Base-by-base conservation (phyloP, 2,888 invertebrate genomes). In the Heliconius sara region DNA sequence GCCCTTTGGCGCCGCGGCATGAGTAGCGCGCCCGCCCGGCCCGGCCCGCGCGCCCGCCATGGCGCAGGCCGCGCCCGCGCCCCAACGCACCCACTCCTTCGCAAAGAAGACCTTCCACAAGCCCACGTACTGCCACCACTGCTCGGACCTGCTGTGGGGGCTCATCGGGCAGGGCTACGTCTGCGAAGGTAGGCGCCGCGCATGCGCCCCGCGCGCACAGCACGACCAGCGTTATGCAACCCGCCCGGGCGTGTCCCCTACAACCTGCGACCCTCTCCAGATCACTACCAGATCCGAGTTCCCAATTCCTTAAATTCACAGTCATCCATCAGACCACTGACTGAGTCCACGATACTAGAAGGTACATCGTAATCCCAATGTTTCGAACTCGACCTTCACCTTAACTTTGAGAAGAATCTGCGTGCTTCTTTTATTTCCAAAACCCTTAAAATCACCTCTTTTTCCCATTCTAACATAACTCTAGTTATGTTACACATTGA, bases 71-170 rank as follows among this genome's bases (percentile, higher is more conserved):
- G 94, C 94, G 95, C 96, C 95, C 95, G 96, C 95, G 96, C 96
- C 95, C 92, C 96, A 96, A 94, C 95, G 95, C 95, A 95, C 96
- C 93, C 99, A 99, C 97, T 98, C 98, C 97, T 99, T 99, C 97
- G 97, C 97, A 96, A 99, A 99, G 97, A 99, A 99, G 96, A 99
- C 99, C 96, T 99, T 99, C 97, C 99, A 99, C 96, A 99, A 99
- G 97, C 99, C 99, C 95, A 99, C 99, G 91, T 99, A 99, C 96
- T 99, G 99, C 96, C 99, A 99, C 96, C 99, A 99, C 96, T 99
- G 99, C 97, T 99, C 99, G 95, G 99, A 99, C 96, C 98, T 99
- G 97, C 97, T 99, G 92, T 99, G 99, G 99, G 99, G 99, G 95
- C 97, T 99, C 96, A 99, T 99, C 95, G 99, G 99, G 95, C 99